Conservation (phyloP, 1,140 invertebrate species). For the Apocrypta bakeri region DNA sequence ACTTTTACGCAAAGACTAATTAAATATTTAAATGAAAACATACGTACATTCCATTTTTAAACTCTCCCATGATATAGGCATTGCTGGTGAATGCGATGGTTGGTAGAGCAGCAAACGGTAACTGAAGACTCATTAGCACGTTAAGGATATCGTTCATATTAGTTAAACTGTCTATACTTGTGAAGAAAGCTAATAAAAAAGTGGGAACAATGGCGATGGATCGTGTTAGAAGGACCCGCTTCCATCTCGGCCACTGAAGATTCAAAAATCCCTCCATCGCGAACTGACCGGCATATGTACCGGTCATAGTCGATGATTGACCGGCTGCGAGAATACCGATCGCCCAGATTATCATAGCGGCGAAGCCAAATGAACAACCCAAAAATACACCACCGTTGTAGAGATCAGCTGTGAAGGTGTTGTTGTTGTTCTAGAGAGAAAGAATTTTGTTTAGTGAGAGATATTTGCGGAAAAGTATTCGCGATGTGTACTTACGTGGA, state of each 20-base stretch:
- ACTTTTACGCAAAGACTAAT: slow-evolving; percentile 3
- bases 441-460: slow-evolving; percentile 48
- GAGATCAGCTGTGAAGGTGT: slow-evolving; percentile 82
- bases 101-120: slow-evolving; percentile 90
- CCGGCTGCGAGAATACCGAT: slow-evolving; percentile 92
- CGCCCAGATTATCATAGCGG: slow-evolving; percentile 92
- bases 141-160: slow-evolving; percentile 92
- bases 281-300: slow-evolving; percentile 85
- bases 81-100: slow-evolving; percentile 92
- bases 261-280: slow-evolving; percentile 93
- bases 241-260: slow-evolving; percentile 91
- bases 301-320: slow-evolving; percentile 94
- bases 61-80: slow-evolving; percentile 87
- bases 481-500: slow-evolving; percentile 57
- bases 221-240: slow-evolving; percentile 89
- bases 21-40: too few species aligned
- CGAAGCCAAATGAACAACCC: slow-evolving; percentile 88
- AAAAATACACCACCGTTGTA: slow-evolving; percentile 90
- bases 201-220: slow-evolving; percentile 92
- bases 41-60: slow-evolving; percentile 83
- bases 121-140: slow-evolving; percentile 90
- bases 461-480: slow-evolving; percentile 39
- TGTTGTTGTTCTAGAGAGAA: slow-evolving; percentile 72
- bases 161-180: slow-evolving; percentile 84
- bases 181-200: slow-evolving; percentile 85